Evolutionary conservation across 2,888 invertebrate species (phyloP).

Genomic region (Mechanitis mazaeus): DNA sequence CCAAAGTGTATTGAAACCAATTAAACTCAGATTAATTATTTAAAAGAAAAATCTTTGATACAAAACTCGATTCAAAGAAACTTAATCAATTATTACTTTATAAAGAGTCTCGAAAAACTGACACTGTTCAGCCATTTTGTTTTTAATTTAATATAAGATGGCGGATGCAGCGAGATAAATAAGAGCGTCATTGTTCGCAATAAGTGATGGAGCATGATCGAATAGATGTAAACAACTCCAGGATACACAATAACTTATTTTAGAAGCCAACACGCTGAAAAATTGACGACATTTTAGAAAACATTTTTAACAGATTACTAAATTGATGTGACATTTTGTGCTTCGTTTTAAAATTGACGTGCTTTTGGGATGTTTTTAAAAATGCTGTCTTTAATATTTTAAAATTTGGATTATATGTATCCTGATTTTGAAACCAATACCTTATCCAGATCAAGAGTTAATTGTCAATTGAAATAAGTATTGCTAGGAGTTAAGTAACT

Average conservation of each 20-base stretch:
- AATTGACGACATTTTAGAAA: slow-evolving; percentile 7
- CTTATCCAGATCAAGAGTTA: too few species aligned
- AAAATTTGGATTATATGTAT: too few species aligned
- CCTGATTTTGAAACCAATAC: too few species aligned
- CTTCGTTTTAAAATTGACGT: too few species aligned
- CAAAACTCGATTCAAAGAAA: not conserved
- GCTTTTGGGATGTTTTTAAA: too few species aligned
- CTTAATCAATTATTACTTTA: not conserved
- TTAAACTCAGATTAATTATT: slow-evolving; percentile 3
- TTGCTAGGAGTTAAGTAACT: too few species aligned
- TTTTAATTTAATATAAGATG: slow-evolving; percentile 27
- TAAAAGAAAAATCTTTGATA: slow-evolving; percentile 4
- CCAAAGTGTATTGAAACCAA: not conserved
- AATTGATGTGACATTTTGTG: too few species aligned
- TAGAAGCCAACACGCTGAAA: slow-evolving; percentile 9
- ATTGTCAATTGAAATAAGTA: too few species aligned
- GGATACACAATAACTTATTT: too few species aligned
- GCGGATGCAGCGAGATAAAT: slow-evolving; percentile 19
- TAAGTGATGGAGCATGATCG: slow-evolving; percentile 17
- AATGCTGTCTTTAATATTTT: too few species aligned
- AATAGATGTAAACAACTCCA: slow-evolving; percentile 12
- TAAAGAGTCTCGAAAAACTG: slow-evolving; percentile 17
- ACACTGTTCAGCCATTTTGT: slow-evolving; percentile 27
- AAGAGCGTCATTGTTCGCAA: slow-evolving; percentile 8
- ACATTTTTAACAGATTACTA: too few species aligned